Conservation (phyloP, 64 coral and sea anemone genomes). For the Actinia equina region DNA sequence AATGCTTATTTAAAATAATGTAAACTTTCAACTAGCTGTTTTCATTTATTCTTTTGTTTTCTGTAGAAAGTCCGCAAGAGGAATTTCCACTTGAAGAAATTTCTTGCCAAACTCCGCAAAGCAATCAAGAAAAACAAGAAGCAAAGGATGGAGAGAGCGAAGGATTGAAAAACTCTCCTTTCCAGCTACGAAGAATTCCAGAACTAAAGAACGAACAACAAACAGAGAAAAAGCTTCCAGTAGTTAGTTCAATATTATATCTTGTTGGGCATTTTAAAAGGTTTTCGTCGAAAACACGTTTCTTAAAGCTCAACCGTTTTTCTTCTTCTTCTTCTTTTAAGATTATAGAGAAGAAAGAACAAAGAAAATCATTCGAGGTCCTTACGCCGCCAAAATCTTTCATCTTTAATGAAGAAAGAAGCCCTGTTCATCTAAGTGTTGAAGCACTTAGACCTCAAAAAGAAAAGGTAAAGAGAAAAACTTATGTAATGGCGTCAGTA, state of each 20-base stretch:
- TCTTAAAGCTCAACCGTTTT: background rate
- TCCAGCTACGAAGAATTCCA: background rate
- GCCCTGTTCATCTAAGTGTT: background rate
- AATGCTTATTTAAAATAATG: background rate
- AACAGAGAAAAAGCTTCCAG: background rate
- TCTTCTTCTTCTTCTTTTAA: background rate
- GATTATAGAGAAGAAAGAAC: background rate
- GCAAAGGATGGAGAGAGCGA: background rate
- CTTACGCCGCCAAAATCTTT: background rate
- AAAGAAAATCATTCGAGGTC: background rate
- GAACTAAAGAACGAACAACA: background rate
- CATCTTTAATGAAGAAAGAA: background rate
- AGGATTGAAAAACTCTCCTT: background rate
- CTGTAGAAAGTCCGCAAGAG: background rate
- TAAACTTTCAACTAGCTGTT: too few species aligned
- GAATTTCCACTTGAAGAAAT: conserved; percentile 26
- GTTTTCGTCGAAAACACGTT: too few species aligned
- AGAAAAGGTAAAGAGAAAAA: background rate
- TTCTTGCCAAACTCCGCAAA: background rate
- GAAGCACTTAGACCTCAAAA: background rate
- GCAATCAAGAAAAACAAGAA: background rate
- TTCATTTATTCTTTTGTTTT: too few species aligned
- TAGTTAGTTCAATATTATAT: background rate
- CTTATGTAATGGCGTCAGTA: background rate
- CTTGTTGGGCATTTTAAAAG: too few species aligned